Evolutionary conservation across 2,113 vertebrate species (phyloP), one percentile per base, ranked within the genome.

Genomic region (Megaptera novaeangliae): DNA sequence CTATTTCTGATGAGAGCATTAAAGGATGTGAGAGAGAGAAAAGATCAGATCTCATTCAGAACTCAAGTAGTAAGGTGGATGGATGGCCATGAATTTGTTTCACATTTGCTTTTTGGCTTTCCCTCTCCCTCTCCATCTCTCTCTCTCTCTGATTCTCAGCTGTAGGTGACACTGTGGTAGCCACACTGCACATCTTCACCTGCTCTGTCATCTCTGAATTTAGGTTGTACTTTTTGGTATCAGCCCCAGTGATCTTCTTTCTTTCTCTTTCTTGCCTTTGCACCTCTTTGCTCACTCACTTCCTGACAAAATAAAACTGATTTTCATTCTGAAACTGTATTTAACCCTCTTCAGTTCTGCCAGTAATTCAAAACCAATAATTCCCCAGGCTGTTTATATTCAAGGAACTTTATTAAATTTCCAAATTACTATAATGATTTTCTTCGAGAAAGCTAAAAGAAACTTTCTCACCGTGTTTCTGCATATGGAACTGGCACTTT

Each of bases 281-380:
- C 98, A 98, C 98, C 98, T 97, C 97, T 98, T 98, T 98, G 96
- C 98, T 99, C 98, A 98, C 97, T 99, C 98, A 99, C 98, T 99
- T 99, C 98, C 98, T 99, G 98, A 98, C 98, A 98, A 98, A 99
- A 98, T 98, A 98, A 98, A 99, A 98, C 95, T 92, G 81, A 98
- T 98, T 98, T 98, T 98, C 98, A 98, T 99, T 98, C 98, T 98
- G 98, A 99, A 99, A 98, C 98, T 94, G 39, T 97, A 95, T 98
- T 98, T 98, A 99, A 98, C 98, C 98, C 98, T 98, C 98, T 98
- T 97, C 88, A 97, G 85, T 97, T 39, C 81, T 98, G 96, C 86
- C 90, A 96, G 97, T 98, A 98, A 98, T 85, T 98, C 93, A 98
- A 97, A 97, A 97, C 97, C 97, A 96, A 46, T 95, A 87, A 98